A percentile compares a stretch with the other conserved stretches of the same genome.
phyloP scores from a whole-genome alignment of 1,140 invertebrate species.

The Copidosoma floridanum region DNA sequence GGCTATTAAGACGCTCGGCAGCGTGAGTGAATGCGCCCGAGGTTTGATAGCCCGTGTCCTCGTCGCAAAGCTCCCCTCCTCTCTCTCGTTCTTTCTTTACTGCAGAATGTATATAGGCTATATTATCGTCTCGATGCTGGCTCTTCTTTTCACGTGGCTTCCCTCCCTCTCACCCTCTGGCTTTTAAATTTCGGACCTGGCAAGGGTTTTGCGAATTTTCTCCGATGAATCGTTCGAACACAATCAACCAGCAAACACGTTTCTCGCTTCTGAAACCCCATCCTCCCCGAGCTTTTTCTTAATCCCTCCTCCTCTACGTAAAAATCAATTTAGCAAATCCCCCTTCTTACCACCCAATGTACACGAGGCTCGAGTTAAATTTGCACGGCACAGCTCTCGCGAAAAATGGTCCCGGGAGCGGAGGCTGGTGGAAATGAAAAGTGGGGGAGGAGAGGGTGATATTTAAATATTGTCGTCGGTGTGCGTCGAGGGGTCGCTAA shows the following conservation, averaged over 20 bases:
- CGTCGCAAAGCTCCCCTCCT: slow-evolving; percentile 13
- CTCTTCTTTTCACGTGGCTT: too few relatives aligned
- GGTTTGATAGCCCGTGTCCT: slow-evolving; percentile 54
- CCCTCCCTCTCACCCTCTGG: too few relatives aligned
- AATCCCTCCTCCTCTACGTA: too few relatives aligned
- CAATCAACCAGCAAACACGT: too few relatives aligned
- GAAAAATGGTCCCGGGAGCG: too few relatives aligned
- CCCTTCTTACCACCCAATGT: background rate
- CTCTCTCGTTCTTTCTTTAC: background rate
- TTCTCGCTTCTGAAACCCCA: too few relatives aligned
- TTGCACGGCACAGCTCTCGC: too few relatives aligned
- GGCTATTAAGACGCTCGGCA: slow-evolving; percentile 54
- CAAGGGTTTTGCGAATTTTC: background rate
- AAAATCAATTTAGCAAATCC: too few relatives aligned
- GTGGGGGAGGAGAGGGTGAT: slow-evolving; percentile 7
- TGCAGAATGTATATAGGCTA: too few relatives aligned
- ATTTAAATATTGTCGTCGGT: slow-evolving; percentile 42
- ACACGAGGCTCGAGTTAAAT: background rate
- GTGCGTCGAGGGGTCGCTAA: slow-evolving; percentile 30
- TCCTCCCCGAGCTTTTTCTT: too few relatives aligned
- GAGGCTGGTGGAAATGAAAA: background rate
- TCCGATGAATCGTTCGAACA: background rate
- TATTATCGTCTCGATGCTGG: too few relatives aligned
- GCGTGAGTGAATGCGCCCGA: slow-evolving; percentile 8
- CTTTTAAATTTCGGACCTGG: too few relatives aligned